Evolutionary conservation across 2,888 invertebrate genomes (phyloP).

Genomic region (Leucophenga montana): DNA sequence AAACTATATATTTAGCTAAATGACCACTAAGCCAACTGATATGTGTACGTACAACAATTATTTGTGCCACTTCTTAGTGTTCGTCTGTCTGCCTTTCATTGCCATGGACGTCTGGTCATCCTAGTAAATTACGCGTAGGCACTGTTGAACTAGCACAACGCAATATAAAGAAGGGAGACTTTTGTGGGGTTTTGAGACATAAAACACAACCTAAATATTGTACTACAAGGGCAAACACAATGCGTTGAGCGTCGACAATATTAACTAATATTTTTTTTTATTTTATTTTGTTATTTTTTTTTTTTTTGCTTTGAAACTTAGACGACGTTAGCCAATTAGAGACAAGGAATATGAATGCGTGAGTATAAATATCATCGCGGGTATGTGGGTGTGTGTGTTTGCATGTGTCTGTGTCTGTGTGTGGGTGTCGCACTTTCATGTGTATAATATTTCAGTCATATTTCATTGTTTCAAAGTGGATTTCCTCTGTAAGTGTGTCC

Average conservation of each 20-base stretch:
- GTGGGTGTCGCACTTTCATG: background rate
- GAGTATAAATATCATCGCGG: too few relatives aligned
- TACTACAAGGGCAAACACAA: conserved; percentile 6
- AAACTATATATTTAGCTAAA: too few relatives aligned
- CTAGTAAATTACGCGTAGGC: conserved; percentile 14
- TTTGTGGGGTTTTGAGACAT: background rate
- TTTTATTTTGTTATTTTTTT: background rate
- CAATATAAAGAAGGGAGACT: too few relatives aligned
- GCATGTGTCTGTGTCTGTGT: background rate
- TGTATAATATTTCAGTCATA: conserved; percentile 13
- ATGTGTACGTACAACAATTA: too few relatives aligned
- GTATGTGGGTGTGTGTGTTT: background rate
- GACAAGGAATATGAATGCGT: background rate
- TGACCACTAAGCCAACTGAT: too few relatives aligned
- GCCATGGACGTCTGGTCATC: too few relatives aligned
- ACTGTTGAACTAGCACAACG: background rate
- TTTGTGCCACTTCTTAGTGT: too few relatives aligned
- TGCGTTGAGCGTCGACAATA: background rate
- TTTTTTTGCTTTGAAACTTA: background rate
- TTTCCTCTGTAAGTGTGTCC: conserved; percentile 16
- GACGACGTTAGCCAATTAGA: conserved; percentile 15
- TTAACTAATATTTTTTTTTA: conserved; percentile 10
- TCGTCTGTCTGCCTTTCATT: too few relatives aligned
- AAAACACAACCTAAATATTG: background rate
- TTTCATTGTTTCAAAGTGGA: conserved; percentile 25